Evolutionary conservation across 2,113 vertebrate species (phyloP).

Genomic region (Eleginops maclovinus): DNA sequence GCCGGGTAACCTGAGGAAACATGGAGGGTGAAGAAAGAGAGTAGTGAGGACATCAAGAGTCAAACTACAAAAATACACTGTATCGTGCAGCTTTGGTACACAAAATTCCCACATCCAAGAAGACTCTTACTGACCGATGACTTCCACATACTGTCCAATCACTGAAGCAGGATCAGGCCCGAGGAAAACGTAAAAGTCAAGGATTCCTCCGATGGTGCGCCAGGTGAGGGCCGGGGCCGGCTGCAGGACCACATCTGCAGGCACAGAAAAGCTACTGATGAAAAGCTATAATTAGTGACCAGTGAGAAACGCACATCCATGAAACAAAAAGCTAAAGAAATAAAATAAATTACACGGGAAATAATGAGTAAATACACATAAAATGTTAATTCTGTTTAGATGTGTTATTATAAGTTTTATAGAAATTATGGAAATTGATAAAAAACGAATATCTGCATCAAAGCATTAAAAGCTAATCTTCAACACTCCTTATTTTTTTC

Average conservation of each 20-base stretch:
- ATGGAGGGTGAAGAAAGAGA: background rate
- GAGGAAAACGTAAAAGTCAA: conserved; percentile 91
- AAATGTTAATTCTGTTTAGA: too few species aligned
- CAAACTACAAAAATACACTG: too few species aligned
- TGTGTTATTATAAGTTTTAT: too few species aligned
- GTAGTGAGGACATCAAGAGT: too few species aligned
- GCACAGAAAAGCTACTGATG: background rate
- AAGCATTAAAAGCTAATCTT: background rate
- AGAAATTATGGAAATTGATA: background rate
- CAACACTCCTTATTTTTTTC: background rate
- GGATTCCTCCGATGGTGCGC: conserved; percentile 89
- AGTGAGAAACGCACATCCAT: background rate
- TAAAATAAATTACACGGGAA: background rate
- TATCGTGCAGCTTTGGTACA: too few species aligned
- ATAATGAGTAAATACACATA: background rate
- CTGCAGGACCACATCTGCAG: conserved; percentile 88
- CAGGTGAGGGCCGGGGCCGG: conserved; percentile 89
- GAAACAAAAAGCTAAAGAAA: background rate
- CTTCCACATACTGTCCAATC: conserved; percentile 88
- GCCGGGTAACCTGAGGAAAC: conserved; percentile 81
- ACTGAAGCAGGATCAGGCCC: conserved; percentile 85
- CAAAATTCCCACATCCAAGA: too few species aligned
- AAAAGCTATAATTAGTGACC: background rate
- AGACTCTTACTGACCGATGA: conserved; percentile 83
- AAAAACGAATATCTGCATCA: background rate